These are phyloP conservation scores for Alentia gelatinosa DNA, from an alignment of 2,888 invertebrate genomes.

Conservation along the genomic window DNA sequence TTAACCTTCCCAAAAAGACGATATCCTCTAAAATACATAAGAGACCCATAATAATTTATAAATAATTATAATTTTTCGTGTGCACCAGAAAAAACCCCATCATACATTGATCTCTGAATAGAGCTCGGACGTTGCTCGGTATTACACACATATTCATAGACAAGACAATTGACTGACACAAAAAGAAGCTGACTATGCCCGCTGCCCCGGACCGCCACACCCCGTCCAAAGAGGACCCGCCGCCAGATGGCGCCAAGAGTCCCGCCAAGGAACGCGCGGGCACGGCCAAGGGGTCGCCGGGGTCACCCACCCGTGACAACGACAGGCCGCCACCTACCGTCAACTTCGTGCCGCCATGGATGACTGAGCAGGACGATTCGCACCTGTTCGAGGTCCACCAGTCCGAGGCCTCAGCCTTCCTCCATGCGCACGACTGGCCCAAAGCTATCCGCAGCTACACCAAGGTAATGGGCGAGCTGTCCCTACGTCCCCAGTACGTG, in stretches of 20 bases:
- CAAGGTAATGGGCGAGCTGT: constrained; percentile 69
- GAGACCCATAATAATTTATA: no score
- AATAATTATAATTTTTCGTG: no score
- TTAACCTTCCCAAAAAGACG: no score
- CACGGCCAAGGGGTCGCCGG: neutral
- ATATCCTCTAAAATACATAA: no score
- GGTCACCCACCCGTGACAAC: neutral
- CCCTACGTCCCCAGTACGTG: neutral
- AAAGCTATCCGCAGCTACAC: constrained; percentile 79
- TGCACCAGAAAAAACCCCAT: no score
- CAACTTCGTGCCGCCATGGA: neutral
- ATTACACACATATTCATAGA: neutral
- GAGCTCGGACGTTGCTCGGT: no score
- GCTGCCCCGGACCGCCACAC: neutral
- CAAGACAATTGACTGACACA: neutral
- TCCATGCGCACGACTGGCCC: constrained; percentile 73
- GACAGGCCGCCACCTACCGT: neutral
- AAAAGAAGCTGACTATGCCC: neutral
- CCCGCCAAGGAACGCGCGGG: constrained; percentile 6
- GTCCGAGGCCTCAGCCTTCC: constrained; percentile 77
- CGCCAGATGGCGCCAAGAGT: neutral
- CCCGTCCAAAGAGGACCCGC: neutral
- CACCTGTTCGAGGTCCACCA: constrained; percentile 71
- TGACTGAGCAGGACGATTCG: neutral
- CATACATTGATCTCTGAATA: no score